Evolutionary conservation across 2,888 invertebrate genomes (phyloP).

Genomic region (Cordilura impudica): DNA sequence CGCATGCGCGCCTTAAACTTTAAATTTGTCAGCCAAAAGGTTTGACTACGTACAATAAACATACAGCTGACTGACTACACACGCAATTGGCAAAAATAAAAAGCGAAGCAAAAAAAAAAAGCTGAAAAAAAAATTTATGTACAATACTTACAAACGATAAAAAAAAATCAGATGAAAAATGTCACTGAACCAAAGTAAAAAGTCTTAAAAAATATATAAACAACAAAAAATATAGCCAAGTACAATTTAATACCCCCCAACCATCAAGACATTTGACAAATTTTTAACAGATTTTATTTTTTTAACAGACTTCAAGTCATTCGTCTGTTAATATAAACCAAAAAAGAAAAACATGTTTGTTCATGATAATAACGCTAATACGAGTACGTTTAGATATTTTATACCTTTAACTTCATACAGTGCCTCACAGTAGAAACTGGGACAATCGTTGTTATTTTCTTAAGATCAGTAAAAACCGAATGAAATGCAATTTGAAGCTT

Average conservation of each 20-base stretch:
- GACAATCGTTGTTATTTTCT: too few species aligned
- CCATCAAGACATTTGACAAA: slow-evolving; percentile 59
- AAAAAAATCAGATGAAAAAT: slow-evolving; percentile 58
- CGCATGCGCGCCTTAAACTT: slow-evolving; percentile 70
- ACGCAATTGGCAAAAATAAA: slow-evolving; percentile 4
- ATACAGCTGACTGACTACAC: not conserved
- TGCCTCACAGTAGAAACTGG: too few species aligned
- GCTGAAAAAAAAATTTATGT: not conserved
- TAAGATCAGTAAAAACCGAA: too few species aligned
- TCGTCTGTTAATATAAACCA: too few species aligned
- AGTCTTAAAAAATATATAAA: not conserved
- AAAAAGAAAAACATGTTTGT: not conserved
- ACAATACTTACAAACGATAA: not conserved
- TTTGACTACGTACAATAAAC: not conserved
- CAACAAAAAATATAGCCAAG: not conserved
- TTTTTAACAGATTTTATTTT: slow-evolving; percentile 48
- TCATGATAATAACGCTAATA: not conserved
- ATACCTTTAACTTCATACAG: too few species aligned
- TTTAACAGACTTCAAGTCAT: too few species aligned
- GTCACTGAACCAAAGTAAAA: slow-evolving; percentile 57
- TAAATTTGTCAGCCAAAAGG: slow-evolving; percentile 26
- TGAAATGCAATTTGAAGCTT: too few species aligned
- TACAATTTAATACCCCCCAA: slow-evolving; percentile 33
- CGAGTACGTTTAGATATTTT: not conserved
- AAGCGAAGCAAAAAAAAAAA: not conserved